Evolutionary conservation across 2,113 vertebrate species (phyloP), one percentile per base, ranked within the genome.

Genomic region (Gallinago undulata): DNA sequence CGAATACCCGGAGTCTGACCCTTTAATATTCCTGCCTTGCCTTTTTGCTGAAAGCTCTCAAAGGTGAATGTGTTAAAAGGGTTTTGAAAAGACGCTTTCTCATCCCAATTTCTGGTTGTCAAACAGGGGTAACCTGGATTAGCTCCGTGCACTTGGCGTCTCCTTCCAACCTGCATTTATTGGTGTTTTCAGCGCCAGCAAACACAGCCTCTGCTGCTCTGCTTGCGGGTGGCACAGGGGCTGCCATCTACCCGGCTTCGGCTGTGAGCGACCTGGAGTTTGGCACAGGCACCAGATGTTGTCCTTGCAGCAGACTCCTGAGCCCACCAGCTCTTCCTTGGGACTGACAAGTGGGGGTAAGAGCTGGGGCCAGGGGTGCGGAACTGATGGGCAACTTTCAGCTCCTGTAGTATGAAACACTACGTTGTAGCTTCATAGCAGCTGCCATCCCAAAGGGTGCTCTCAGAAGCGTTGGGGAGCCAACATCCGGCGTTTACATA

Each of bases 31-130:
- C 48, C 69, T 92, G 67, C 63, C 72, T 82, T 79, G 57, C 72
- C 51, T 95, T 94, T 94, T 77, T 88, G 24, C 56, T 63, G 72
- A 87, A 87, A 94, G 60, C 51, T 90, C 31, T 81, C 85, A 93
- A 83, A 92, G 56, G 47, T 93, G 83, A 90, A 51, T 6, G 7
- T 64, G 67, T 89, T 90, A 84, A 93, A 89, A 90, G 73, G 30
- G 12, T 89, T 95, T 92, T 89, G 63, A 93, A 87, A 92, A 93
- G 73, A 79, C 48, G 43, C 73, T 76, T 94, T 81, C 45, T 89
- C 84, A 77, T 95, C 60, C 60, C 43, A 31, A 8, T 95, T 87
- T 84, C 59, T 69, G 41, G 23, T 83, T 93, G 73, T 90, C 81
- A 82, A 4, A 90, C 63, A 33, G 39, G 47, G 48, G 50, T 78